Evolutionary conservation across 1,140 invertebrate genomes (phyloP).

Genomic region (Tetramorium simillimum): DNA sequence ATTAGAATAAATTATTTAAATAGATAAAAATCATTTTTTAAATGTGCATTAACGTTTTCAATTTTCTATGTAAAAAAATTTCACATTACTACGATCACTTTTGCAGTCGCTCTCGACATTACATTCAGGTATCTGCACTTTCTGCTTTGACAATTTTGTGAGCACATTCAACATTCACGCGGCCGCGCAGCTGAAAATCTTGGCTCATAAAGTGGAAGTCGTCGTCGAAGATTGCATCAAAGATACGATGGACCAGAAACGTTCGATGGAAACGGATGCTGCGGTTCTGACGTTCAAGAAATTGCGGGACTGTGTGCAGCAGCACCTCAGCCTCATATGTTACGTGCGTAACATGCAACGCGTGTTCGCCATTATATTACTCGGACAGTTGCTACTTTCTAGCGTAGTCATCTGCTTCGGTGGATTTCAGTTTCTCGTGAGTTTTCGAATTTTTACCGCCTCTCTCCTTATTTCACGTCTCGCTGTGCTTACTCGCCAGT

Average conservation of each 20-base stretch:
- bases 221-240: constrained; percentile 12
- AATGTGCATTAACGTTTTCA: neutral
- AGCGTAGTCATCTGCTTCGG: constrained; percentile 70
- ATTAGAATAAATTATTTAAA: neutral
- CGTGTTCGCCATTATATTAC: constrained; percentile 60
- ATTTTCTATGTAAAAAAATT: neutral
- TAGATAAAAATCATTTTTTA: neutral
- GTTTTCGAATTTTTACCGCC: neutral
- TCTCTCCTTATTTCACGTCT: neutral
- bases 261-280: neutral
- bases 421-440: constrained; percentile 66
- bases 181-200: constrained; percentile 71
- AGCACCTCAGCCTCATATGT: constrained; percentile 60
- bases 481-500: neutral
- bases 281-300: neutral
- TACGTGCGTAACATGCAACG: constrained; percentile 57
- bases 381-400: constrained; percentile 67
- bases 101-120: constrained; percentile 59
- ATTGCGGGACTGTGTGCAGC: constrained; percentile 53
- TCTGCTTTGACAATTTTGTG: constrained; percentile 74
- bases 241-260: neutral
- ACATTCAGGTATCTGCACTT: constrained; percentile 65
- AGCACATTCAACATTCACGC: constrained; percentile 66
- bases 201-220: constrained; percentile 53
- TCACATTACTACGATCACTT: neutral